Evolutionary conservation across 2,797 vertebrate species (phyloP).

Genomic region (Eremophila alpestris): DNA sequence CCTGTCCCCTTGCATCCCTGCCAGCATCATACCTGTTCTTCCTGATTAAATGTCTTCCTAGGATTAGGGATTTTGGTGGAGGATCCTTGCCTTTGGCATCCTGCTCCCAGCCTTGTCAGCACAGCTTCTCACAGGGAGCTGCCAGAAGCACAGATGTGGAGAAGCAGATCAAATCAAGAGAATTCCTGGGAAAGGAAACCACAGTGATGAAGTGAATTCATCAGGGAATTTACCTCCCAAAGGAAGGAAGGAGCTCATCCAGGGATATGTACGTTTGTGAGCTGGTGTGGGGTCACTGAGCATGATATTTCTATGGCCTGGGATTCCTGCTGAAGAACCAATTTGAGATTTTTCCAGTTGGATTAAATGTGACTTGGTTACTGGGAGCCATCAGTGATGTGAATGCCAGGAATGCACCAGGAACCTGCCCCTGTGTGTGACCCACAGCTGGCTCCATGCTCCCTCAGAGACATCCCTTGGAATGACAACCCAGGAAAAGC

Average conservation of each 20-base stretch:
- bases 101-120: neutral
- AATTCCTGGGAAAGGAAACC: neutral
- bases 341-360: neutral
- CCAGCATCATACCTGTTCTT: neutral
- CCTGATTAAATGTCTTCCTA: neutral
- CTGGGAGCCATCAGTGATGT: neutral
- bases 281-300: neutral
- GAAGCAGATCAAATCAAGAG: neutral
- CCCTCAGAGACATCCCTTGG: neutral
- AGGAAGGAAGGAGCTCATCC: neutral
- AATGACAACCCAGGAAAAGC: neutral
- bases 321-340: neutral
- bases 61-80: neutral
- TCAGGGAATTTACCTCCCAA: neutral
- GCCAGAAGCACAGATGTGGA: neutral
- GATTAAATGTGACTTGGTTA: accelerated
- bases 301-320: accelerated
- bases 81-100: neutral
- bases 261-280: accelerated
- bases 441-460: accelerated
- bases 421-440: accelerated
- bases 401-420: neutral
- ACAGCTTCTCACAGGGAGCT: neutral
- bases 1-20: neutral
- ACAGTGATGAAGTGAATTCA: neutral